phyloP scores from a whole-genome alignment of 2,888 invertebrate species.

The Caenorhabditis becei region DNA sequence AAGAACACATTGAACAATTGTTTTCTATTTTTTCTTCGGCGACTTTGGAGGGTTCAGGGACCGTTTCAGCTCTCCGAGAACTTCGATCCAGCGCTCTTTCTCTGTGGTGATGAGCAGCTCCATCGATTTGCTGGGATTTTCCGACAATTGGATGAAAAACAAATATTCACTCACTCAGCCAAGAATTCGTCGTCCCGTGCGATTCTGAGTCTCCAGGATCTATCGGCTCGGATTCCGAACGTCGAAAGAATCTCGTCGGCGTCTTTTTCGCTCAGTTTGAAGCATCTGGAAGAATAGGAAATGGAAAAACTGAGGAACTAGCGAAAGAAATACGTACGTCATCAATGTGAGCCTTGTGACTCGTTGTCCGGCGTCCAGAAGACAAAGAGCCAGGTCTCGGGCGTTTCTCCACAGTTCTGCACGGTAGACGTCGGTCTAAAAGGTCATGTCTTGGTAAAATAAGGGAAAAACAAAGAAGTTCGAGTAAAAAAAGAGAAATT shows the following conservation, averaged over 20 bases:
- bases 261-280: conserved; percentile 59
- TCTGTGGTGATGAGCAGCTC: conserved; percentile 36
- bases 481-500: conserved; percentile 3
- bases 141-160: no score
- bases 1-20: no score
- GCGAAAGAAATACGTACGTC: conserved; percentile 21
- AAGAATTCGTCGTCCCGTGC: conserved; percentile 54
- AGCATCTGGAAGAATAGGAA: no score
- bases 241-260: conserved; percentile 65
- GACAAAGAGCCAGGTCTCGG: conserved; percentile 62
- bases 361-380: conserved; percentile 61
- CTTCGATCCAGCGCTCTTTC: conserved; percentile 56
- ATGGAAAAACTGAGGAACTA: no score
- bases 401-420: conserved; percentile 66
- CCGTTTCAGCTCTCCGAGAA: conserved; percentile 26
- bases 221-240: conserved; percentile 55
- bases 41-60: neutral
- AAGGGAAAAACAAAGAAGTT: no score
- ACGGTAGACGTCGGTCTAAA: conserved; percentile 63
- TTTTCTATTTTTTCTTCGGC: conserved; percentile 5
- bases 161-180: conserved; percentile 39
- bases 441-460: neutral
- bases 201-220: conserved; percentile 65
- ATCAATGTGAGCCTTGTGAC: conserved; percentile 58
- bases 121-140: conserved; percentile 42